Evolutionary conservation across 2,113 vertebrate genomes (phyloP).

Genomic region (Vidua macroura): DNA sequence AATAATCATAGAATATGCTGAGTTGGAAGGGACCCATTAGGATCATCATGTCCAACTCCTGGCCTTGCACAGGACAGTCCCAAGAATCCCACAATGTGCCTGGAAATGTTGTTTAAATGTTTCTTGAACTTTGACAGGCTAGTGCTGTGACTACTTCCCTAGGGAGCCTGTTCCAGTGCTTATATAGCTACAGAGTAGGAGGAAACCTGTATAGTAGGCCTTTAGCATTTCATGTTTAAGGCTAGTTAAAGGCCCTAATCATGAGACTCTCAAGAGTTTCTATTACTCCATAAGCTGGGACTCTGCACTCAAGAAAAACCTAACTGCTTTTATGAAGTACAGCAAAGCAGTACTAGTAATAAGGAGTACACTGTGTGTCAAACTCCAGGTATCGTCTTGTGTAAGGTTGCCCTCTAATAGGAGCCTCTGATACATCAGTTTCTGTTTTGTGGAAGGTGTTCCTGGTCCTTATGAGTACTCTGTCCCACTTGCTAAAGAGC

Average conservation of each 20-base stretch:
- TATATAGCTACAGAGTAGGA: not conserved
- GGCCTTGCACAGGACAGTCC: not conserved
- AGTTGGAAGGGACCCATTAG: not conserved
- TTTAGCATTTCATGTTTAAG: not conserved
- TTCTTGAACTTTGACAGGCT: not conserved
- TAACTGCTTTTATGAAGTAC: not conserved
- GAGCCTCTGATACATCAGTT: not conserved
- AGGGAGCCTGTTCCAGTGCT: not conserved
- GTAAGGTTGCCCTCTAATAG: not conserved
- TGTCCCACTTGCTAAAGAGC: not conserved
- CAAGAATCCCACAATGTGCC: not conserved
- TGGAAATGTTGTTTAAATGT: not conserved
- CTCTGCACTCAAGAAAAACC: not conserved
- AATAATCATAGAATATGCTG: not conserved
- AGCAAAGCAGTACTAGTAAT: not conserved
- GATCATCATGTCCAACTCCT: not conserved
- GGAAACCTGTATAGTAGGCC: not conserved
- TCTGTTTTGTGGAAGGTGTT: not conserved
- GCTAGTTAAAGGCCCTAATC: not conserved
- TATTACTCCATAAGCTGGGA: not conserved
- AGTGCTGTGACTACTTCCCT: not conserved
- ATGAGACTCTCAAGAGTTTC: not conserved
- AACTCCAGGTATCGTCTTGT: not conserved
- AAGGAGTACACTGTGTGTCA: not conserved
- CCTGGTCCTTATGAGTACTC: not conserved